Percentiles rank a stretch among this genome's conserved stretches.
phyloP scores from a whole-genome alignment of 2,888 invertebrate genomes.

The Opisthograptis luteolata region DNA sequence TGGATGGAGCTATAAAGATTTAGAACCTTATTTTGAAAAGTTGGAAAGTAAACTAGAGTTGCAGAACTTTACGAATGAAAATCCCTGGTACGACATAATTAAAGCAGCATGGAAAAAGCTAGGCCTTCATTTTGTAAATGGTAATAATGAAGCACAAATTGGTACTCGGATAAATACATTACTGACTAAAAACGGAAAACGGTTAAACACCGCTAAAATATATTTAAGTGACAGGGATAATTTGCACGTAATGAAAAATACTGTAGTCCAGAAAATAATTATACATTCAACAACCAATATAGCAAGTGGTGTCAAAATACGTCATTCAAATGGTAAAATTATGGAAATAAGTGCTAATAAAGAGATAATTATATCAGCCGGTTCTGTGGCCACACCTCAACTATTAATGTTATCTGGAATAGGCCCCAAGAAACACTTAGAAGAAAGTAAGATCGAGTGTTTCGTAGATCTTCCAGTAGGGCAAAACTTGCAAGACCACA shows the following conservation, averaged over 20 bases:
- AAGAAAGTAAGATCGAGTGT: slow-evolving; percentile 57
- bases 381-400: slow-evolving; percentile 76
- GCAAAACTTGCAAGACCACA: slow-evolving; percentile 80
- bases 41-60: slow-evolving; percentile 37
- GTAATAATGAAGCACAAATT: slow-evolving; percentile 55
- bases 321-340: slow-evolving; percentile 51
- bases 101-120: slow-evolving; percentile 65
- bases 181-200: slow-evolving; percentile 47
- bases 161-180: slow-evolving; percentile 77
- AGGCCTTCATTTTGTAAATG: slow-evolving; percentile 47
- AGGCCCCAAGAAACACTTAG: slow-evolving; percentile 66
- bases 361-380: slow-evolving; percentile 79
- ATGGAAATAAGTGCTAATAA: slow-evolving; percentile 61
- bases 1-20: slow-evolving; percentile 77
- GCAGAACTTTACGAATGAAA: slow-evolving; percentile 6
- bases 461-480: slow-evolving; percentile 72
- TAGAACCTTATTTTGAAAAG: slow-evolving; percentile 45
- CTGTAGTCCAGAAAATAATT: slow-evolving; percentile 75
- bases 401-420: slow-evolving; percentile 81
- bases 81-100: slow-evolving; percentile 46
- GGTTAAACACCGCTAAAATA: slow-evolving; percentile 72
- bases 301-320: slow-evolving; percentile 65
- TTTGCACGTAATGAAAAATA: slow-evolving; percentile 72
- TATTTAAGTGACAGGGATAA: slow-evolving; percentile 43
- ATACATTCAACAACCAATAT: slow-evolving; percentile 70